A percentile compares a stretch with the other conserved stretches of the same genome.
Conservation (phyloP, 2,888 invertebrate genomes). For the Ectemnius continuus region DNA sequence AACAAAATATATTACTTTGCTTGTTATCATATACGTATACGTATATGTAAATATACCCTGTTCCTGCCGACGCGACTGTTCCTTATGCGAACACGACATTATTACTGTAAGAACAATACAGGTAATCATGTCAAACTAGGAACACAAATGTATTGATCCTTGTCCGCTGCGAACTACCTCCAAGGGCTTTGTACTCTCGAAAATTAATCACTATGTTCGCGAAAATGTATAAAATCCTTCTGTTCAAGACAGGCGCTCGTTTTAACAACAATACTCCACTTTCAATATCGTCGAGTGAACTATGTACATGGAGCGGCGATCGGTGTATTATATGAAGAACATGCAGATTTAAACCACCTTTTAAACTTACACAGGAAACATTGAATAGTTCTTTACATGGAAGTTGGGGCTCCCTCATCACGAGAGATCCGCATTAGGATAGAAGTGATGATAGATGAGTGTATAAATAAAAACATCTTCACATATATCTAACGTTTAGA, state of each 20-base stretch:
- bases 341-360: background rate
- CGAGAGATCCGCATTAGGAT: too few species aligned
- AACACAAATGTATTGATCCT: slow-evolving; percentile 18
- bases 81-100: slow-evolving; percentile 11
- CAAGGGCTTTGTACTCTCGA: slow-evolving; percentile 35
- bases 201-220: slow-evolving; percentile 20
- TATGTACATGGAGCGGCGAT: too few species aligned
- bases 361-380: slow-evolving; percentile 1
- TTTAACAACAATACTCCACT: too few species aligned
- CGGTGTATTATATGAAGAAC: background rate
- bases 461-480: too few species aligned
- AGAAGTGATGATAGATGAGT: too few species aligned
- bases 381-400: background rate
- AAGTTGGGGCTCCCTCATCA: background rate
- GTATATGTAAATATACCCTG: slow-evolving; percentile 45
- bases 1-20: slow-evolving; percentile 63
- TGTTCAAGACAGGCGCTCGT: background rate
- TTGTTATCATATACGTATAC: slow-evolving; percentile 31
- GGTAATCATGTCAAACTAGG: slow-evolving; percentile 7
- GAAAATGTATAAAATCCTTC: slow-evolving; percentile 4
- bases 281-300: too few species aligned
- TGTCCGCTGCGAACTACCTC: background rate
- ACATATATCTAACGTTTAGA: too few species aligned
- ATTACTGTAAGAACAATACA: slow-evolving; percentile 22
- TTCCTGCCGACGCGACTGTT: slow-evolving; percentile 36